A percentile compares a stretch with the other conserved stretches of the same genome.
phyloP scores from a whole-genome alignment of 2,797 vertebrate species.

The Catamblyrhynchus diadema region DNA sequence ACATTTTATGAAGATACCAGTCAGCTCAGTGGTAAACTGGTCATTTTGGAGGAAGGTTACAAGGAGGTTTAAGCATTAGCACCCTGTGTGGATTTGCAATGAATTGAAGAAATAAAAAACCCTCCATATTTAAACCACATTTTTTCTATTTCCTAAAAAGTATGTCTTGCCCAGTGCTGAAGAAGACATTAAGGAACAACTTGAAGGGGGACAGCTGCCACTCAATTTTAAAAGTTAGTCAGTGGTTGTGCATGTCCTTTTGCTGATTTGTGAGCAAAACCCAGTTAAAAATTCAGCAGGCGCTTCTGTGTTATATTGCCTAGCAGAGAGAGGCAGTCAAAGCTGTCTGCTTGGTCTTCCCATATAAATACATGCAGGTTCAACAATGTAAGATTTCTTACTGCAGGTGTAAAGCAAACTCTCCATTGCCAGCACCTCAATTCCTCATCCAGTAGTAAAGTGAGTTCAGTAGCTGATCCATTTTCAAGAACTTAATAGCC shows the following conservation, averaged over 20 bases:
- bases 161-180: rapidly evolving
- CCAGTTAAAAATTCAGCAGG: background rate
- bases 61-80: background rate
- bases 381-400: background rate
- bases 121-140: rapidly evolving
- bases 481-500: background rate
- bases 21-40: background rate
- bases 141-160: background rate
- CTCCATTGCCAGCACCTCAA: background rate
- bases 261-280: background rate
- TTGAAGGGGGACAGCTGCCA: background rate
- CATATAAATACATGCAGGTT: background rate
- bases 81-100: background rate
- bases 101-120: background rate
- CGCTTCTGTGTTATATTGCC: background rate
- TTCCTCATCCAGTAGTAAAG: background rate
- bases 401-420: background rate
- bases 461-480: background rate
- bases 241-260: background rate
- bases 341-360: background rate
- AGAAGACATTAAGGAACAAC: background rate
- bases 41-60: background rate
- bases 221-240: background rate
- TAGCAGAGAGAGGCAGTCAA: background rate
- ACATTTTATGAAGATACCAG: background rate